Evolutionary conservation across 2,113 vertebrate species (phyloP).

Genomic region (Ameiurus melas): DNA sequence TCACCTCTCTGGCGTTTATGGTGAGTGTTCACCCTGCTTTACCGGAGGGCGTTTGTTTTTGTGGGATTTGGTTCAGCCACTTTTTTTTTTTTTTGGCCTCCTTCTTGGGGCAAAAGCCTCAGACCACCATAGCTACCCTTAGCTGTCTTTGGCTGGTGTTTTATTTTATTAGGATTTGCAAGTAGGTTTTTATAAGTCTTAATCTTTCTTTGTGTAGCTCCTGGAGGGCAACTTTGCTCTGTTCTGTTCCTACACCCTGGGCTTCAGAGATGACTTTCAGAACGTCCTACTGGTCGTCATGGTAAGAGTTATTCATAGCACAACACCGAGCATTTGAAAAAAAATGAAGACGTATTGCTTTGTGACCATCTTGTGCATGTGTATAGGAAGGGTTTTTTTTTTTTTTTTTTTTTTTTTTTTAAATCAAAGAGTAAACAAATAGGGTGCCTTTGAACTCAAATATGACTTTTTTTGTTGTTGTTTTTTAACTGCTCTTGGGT

Average conservation of each 20-base stretch:
- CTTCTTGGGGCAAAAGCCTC: background rate
- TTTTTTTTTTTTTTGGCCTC: background rate
- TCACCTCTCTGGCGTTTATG: slow-evolving; percentile 94
- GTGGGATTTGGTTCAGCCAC: background rate
- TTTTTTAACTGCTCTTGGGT: background rate
- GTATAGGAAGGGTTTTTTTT: background rate
- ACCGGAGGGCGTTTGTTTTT: slow-evolving; percentile 2
- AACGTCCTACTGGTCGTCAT: slow-evolving; percentile 94
- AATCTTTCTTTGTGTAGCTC: slow-evolving; percentile 71
- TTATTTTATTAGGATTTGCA: slow-evolving; percentile 18
- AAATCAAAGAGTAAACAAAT: background rate
- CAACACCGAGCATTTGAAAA: background rate
- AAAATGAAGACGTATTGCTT: background rate
- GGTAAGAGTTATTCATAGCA: slow-evolving; percentile 69
- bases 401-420: no score
- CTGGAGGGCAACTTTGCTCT: slow-evolving; percentile 95
- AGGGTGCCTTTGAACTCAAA: background rate
- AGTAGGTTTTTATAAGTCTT: slow-evolving; percentile 5
- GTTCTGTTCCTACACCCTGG: slow-evolving; percentile 88
- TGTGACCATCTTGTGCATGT: background rate
- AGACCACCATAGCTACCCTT: background rate
- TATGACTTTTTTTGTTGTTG: background rate
- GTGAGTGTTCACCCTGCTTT: slow-evolving; percentile 64
- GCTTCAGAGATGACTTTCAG: slow-evolving; percentile 89
- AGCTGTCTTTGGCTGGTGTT: slow-evolving; percentile 2